Percentiles rank a stretch among this genome's conserved stretches.
Evolutionary conservation across 2,113 vertebrate genomes (phyloP).

Genomic region (Sialia sialis): DNA sequence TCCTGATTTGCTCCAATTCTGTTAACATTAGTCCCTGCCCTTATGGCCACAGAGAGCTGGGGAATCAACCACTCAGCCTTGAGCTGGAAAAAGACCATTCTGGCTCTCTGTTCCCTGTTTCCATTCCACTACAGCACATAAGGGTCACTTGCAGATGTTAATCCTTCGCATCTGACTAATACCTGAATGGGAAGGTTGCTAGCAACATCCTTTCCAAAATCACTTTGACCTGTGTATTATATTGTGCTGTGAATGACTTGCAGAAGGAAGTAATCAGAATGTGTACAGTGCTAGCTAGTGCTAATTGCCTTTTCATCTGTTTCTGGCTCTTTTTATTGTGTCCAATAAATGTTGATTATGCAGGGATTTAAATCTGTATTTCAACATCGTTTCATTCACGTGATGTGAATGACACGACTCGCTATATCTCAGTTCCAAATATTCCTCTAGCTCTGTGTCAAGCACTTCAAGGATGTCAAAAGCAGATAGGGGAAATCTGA

Average conservation of each 20-base stretch:
- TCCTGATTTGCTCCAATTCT: background rate
- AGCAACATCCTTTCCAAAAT: background rate
- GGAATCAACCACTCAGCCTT: background rate
- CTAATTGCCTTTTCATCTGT: conserved; percentile 27
- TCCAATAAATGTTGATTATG: background rate
- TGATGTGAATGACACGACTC: background rate
- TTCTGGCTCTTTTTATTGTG: background rate
- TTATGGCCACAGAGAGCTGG: background rate
- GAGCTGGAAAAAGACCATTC: background rate
- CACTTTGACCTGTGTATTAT: background rate
- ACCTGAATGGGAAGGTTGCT: background rate
- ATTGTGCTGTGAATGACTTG: background rate
- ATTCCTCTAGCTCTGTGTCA: background rate
- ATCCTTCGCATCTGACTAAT: background rate
- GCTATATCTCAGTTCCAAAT: background rate
- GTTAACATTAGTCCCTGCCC: background rate
- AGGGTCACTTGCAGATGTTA: background rate
- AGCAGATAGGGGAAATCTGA: background rate
- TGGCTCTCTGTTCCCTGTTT: background rate
- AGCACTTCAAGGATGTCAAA: conserved; percentile 26
- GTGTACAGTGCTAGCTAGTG: background rate
- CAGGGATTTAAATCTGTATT: conserved; percentile 8
- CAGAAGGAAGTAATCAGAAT: conserved; percentile 20
- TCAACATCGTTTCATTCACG: background rate
- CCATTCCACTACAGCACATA: background rate